A percentile compares a stretch with the other conserved stretches of the same genome.
phyloP scores from a whole-genome alignment of 2,797 vertebrate genomes.

The Dendrocincla fuliginosa region DNA sequence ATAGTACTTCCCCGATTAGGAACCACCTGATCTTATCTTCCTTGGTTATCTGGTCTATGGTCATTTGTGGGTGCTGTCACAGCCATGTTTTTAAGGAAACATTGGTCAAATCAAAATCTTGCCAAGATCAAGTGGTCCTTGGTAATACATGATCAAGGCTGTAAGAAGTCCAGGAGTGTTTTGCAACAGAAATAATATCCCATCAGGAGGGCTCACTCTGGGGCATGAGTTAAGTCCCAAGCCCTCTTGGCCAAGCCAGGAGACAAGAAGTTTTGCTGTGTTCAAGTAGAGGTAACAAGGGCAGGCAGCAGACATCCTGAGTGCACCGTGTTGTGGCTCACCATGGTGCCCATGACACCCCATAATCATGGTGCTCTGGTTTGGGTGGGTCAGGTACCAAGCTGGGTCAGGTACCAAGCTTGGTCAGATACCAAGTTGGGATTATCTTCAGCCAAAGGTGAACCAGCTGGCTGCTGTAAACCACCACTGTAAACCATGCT shows the following conservation, averaged over 20 bases:
- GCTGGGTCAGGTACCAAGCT: rapidly evolving
- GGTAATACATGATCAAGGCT: background rate
- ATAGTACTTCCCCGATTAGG: background rate
- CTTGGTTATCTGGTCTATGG: background rate
- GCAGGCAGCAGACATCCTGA: background rate
- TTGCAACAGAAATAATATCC: background rate
- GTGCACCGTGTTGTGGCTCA: rapidly evolving
- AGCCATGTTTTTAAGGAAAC: background rate
- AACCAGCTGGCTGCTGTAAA: rapidly evolving
- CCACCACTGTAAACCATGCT: background rate
- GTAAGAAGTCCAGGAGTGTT: background rate
- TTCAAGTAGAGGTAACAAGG: background rate
- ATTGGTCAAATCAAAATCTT: background rate
- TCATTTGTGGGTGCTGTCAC: rapidly evolving
- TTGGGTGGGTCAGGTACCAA: background rate
- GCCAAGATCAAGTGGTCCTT: background rate
- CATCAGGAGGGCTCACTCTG: background rate
- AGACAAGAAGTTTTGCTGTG: background rate
- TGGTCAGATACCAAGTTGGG: background rate
- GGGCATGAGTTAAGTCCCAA: rapidly evolving
- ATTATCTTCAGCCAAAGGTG: background rate
- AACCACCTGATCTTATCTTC: background rate
- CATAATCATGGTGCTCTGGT: rapidly evolving
- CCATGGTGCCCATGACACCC: background rate
- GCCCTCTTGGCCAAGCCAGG: background rate